Base-by-base conservation (phyloP, 2,888 invertebrate species). In the Amblyteles armatorius region DNA sequence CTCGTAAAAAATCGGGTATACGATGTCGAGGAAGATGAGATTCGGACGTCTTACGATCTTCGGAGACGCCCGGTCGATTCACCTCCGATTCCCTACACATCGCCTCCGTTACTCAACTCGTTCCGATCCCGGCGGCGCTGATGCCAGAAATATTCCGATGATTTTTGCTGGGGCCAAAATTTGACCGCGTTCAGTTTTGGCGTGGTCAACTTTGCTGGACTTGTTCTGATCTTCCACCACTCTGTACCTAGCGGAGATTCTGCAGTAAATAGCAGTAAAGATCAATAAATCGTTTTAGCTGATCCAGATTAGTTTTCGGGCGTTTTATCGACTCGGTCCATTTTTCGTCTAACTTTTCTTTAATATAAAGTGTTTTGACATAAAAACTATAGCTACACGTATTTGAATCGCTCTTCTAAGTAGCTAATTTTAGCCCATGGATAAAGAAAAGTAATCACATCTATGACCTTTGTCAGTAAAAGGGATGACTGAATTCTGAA, bases 1-100 rank as follows among this genome's bases (percentile, higher is more conserved):
- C 57, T 84, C 84, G 74, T 84, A 85, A 85, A 85, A 76, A 60
- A 33, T 74, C 63, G 72, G 40, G 79, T 79, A 74, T 85, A 85
- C 82, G 84, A 85, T 82, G 82, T 82, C 74, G 74, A 76, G 40
- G 7, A 55, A 78, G 74, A 82, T 69, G 81, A 81, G 73, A 48
- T 82, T 74, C 48, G 52, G 57, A 57, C 73, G 78, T 48, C 65
- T 72, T 57, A 57, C 57, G 57, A 57, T 57, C 57, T 22, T 57
- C 26, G 11, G 19, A 57, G 22, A 57, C 57, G 57, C 13, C 57
- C 7, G 22, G 57, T 57, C 74, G 44, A 60, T 60, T 74, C 74
- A 44, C n/a, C 7, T 48, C 50, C 7, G 33, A 76, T 19, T 29
- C 50, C 48, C 63, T 74, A 52, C 63, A 52, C 63, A 50, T 33